These are phyloP conservation scores for Ictalurus furcatus DNA, from an alignment of 2,113 vertebrate species.

Conservation along the genomic window DNA sequence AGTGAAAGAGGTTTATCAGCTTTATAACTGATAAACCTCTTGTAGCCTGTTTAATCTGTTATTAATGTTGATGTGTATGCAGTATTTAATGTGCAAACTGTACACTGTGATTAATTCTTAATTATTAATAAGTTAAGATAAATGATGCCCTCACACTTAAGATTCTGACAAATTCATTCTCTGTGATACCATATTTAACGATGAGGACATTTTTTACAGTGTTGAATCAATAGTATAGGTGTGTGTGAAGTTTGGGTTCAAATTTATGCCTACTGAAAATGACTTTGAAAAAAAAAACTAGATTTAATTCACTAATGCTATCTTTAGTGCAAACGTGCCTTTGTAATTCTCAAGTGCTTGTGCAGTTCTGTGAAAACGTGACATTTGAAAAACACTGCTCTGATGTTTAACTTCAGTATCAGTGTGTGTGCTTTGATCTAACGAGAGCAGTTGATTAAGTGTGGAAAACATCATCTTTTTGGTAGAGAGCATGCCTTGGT, in stretches of 20 bases:
- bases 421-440: conserved; percentile 50
- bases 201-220: background rate
- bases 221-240: background rate
- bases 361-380: conserved; percentile 28
- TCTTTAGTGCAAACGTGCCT: conserved; percentile 25
- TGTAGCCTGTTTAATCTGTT: conserved; percentile 12
- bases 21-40: conserved; percentile 13
- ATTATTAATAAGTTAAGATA: background rate
- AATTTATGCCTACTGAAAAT: background rate
- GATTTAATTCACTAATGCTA: background rate
- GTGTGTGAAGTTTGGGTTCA: conserved; percentile 9
- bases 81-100: background rate
- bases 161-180: background rate
- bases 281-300: background rate
- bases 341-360: conserved; percentile 11
- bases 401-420: conserved; percentile 48
- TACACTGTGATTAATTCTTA: background rate
- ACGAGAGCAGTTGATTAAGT: conserved; percentile 45
- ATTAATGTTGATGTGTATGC: background rate
- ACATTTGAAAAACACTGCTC: conserved; percentile 36
- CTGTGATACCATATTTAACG: background rate
- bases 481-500: conserved; percentile 31
- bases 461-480: conserved; percentile 36
- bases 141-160: background rate
- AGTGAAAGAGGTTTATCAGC: conserved; percentile 42